A percentile compares a stretch with the other conserved stretches of the same genome.
Evolutionary conservation across 2,113 vertebrate species (phyloP).

Genomic region (Eulemur rufifrons): DNA sequence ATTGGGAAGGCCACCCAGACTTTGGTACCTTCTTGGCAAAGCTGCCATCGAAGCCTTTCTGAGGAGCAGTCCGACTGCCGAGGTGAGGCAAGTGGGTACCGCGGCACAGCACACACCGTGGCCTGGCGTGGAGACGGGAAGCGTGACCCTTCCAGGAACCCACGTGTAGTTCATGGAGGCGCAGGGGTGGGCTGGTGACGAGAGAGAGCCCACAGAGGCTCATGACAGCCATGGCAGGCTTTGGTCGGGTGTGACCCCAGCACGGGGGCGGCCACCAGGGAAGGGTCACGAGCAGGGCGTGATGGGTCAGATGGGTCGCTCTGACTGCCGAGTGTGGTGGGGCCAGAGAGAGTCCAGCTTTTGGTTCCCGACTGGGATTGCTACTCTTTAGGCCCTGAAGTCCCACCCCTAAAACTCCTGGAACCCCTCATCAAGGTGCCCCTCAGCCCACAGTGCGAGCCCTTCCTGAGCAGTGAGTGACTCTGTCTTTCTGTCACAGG

Average conservation of each 20-base stretch:
- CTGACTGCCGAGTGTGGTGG: neutral
- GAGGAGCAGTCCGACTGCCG: neutral
- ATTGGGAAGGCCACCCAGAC: neutral
- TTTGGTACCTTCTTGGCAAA: neutral
- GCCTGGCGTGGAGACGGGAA: neutral
- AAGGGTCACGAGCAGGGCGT: neutral
- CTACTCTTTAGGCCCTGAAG: neutral
- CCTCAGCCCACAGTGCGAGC: neutral
- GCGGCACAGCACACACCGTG: accelerated
- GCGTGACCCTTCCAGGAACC: neutral
- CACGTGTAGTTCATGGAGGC: neutral
- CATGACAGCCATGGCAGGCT: neutral
- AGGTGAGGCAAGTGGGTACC: neutral
- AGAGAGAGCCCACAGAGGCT: neutral
- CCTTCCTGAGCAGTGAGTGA: neutral
- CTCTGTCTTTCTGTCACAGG: constrained; percentile 78
- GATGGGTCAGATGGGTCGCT: neutral
- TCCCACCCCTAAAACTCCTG: neutral
- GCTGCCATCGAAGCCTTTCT: neutral
- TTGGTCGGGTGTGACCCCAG: neutral
- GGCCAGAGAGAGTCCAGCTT: neutral
- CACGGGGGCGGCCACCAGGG: accelerated
- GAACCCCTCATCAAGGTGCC: neutral
- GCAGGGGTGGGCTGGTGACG: neutral
- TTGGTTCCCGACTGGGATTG: neutral